A percentile compares a stretch with the other conserved stretches of the same genome.
Conservation (phyloP, 1,140 invertebrate genomes). For the Caenorhabditis inopinata region DNA sequence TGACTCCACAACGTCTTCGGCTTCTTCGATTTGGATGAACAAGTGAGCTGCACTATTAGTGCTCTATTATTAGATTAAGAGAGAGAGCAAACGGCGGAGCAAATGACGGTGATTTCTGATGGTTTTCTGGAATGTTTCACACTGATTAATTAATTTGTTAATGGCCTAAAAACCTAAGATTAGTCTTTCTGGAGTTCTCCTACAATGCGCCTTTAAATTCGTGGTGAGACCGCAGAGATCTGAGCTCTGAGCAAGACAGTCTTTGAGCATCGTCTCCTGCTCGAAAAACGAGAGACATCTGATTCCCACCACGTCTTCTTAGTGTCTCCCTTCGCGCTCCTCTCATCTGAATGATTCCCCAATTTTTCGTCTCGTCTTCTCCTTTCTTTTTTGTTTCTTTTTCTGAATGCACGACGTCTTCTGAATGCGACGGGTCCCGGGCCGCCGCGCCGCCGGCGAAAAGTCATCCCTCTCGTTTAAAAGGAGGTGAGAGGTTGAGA, state of each 20-base stretch:
- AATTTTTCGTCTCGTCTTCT: background rate
- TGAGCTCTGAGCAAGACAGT: too few relatives aligned
- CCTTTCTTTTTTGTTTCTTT: too few relatives aligned
- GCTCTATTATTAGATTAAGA: background rate
- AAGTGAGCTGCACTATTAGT: background rate
- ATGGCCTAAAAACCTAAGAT: background rate
- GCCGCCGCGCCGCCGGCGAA: background rate
- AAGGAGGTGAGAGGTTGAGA: too few relatives aligned
- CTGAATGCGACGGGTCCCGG: too few relatives aligned
- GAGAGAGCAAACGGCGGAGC: background rate
- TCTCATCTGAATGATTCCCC: conserved; percentile 14
- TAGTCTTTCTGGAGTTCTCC: too few relatives aligned
- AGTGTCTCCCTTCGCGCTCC: background rate
- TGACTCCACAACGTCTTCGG: background rate
- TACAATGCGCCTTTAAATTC: too few relatives aligned
- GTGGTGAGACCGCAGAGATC: too few relatives aligned
- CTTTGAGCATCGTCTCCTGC: too few relatives aligned
- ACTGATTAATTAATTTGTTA: too few relatives aligned
- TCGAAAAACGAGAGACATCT: too few relatives aligned
- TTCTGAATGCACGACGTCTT: too few relatives aligned
- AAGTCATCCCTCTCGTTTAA: background rate
- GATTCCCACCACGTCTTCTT: background rate
- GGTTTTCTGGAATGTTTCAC: background rate
- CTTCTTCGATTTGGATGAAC: background rate
- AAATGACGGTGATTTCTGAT: background rate